Evolutionary conservation across 2,113 vertebrate species (phyloP).

Genomic region (Carlito syrichta): DNA sequence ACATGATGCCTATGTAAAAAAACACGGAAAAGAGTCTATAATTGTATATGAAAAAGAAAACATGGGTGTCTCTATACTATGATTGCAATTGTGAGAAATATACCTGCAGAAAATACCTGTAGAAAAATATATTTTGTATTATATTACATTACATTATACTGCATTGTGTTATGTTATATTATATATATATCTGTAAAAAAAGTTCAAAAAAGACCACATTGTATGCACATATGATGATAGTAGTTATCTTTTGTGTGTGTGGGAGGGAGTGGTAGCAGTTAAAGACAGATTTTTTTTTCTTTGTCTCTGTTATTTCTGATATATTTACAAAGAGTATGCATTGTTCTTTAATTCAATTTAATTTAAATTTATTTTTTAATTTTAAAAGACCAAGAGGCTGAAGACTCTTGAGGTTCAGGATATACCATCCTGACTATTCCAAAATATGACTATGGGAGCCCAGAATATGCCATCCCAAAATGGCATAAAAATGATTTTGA

Average conservation of each 20-base stretch:
- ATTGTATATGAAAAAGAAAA: background rate
- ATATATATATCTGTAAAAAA: background rate
- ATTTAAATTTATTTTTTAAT: background rate
- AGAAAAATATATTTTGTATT: too few species aligned
- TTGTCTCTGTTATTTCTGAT: background rate
- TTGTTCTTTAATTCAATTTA: background rate
- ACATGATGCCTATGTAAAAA: background rate
- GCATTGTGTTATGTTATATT: too few species aligned
- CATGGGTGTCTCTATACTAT: background rate
- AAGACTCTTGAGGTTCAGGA: background rate
- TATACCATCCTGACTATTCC: background rate
- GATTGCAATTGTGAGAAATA: background rate
- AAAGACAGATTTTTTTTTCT: background rate
- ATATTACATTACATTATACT: too few species aligned
- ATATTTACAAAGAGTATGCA: background rate
- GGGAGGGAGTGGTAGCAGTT: background rate
- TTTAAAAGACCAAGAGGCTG: slow-evolving; percentile 6
- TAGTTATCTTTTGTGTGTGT: background rate
- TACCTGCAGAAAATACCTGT: background rate
- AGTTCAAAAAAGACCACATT: background rate
- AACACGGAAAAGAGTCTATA: background rate
- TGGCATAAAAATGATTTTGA: background rate
- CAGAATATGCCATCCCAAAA: background rate
- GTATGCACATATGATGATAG: background rate
- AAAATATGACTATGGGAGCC: background rate